Evolutionary conservation across 2,888 invertebrate genomes (phyloP), one percentile per base, ranked within the genome.

Genomic region (Drosophila rubida): DNA sequence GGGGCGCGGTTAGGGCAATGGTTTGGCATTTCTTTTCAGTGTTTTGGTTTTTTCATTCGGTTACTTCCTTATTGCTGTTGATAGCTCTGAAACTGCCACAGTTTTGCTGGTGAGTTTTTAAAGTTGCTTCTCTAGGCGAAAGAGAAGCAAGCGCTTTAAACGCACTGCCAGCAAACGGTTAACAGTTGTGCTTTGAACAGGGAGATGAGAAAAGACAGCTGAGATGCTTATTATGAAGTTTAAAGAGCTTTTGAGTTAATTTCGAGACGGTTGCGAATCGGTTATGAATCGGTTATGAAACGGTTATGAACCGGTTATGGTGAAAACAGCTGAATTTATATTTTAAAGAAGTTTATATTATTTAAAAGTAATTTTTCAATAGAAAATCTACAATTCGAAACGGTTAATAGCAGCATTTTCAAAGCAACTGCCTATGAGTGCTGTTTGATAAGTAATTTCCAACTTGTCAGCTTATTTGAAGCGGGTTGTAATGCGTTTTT

Each of bases 1-100:
- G 72, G 73, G 78, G 78, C 65, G 78, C 73, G 75, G 75, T 68
- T 75, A 61, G 65, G 53, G 60, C 25, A 50, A 48, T 54, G 53
- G 23, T 19, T 32, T 53, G 37, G 14, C 30, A 32, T 13, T 48
- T 62, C 44, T 14, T 64, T 69, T 41, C 9, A n/a, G 25, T 13
- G 46, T 11, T 51, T 14, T 6, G 1, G 4, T 11, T 25, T 2
- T 30, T 35, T 30, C 30, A 30, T n/a, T 41, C 5, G 6, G 14
- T 50, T 25, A 50, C 9, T 37, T 51, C 41, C 25, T 39, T 16
- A 39, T 37, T 59, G 1, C 9, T 8, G 5, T 45, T 16, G 16
- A 19, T 13, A n/a, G n/a, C 30, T 37, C 25, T 16, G 41, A 32
- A 23, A 48, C 8, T 49, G 55, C 19, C 50, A 55, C 44, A 58